Conservation (phyloP, 2,113 vertebrate species). For the Oreotrochilus melanogaster region DNA sequence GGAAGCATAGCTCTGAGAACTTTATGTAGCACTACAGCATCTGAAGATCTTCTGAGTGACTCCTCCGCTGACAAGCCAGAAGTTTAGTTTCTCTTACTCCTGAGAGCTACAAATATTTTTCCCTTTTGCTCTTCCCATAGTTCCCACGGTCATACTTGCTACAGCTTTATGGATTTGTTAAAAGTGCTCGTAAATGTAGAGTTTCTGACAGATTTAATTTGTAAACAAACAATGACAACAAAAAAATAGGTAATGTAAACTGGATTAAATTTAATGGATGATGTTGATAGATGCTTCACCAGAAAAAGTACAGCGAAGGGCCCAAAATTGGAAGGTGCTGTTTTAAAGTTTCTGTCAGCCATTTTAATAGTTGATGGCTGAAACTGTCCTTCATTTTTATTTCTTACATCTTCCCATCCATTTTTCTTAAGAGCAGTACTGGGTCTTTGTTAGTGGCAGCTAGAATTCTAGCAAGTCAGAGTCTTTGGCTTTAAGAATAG, state of each 20-base stretch:
- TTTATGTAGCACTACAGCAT: background rate
- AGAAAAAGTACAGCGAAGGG: background rate
- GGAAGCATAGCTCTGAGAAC: conserved; percentile 14
- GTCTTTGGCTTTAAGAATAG: conserved; percentile 44
- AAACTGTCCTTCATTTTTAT: conserved; percentile 21
- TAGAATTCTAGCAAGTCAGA: conserved; percentile 46
- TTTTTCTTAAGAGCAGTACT: background rate
- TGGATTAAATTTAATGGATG: background rate
- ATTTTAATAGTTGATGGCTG: conserved; percentile 1
- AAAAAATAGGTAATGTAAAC: background rate
- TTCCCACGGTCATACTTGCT: conserved; percentile 2
- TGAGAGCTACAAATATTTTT: conserved; percentile 37
- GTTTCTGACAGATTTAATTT: background rate
- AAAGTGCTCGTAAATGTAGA: background rate
- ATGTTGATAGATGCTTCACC: background rate
- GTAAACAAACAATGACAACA: background rate
- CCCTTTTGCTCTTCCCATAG: conserved; percentile 55
- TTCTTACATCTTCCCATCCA: background rate
- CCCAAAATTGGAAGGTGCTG: background rate
- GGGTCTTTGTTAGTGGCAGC: conserved; percentile 7
- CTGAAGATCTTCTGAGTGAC: background rate
- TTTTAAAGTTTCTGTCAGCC: background rate
- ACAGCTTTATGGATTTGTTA: background rate
- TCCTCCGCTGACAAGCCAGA: background rate
- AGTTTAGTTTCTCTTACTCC: conserved; percentile 23